Conservation (phyloP, 2,797 vertebrate genomes). For the Scolopax bukidnonensis region DNA sequence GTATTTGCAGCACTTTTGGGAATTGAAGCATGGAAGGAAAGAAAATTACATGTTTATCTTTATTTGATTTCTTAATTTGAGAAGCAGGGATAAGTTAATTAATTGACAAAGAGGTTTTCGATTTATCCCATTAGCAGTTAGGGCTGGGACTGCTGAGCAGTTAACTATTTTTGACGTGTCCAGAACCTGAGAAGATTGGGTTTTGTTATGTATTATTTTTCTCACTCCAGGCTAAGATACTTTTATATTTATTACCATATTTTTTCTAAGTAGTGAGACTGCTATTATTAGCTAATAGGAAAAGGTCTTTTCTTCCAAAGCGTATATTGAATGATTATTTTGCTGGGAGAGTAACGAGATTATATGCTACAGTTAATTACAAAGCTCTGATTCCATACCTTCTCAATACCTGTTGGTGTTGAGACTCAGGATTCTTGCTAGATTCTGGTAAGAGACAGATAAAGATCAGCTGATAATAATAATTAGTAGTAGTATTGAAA, state of each 20-base stretch:
- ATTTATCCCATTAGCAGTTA: conserved; percentile 46
- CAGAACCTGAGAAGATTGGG: not conserved
- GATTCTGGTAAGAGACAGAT: not conserved
- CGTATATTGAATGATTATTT: conserved; percentile 16
- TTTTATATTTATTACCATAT: not conserved
- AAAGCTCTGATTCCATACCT: not conserved
- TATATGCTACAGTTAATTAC: not conserved
- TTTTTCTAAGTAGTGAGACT: conserved; percentile 4
- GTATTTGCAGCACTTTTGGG: not conserved
- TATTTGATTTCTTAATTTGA: conserved; percentile 67
- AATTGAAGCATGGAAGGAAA: conserved; percentile 44
- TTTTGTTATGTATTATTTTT: not conserved
- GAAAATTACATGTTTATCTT: conserved; percentile 65
- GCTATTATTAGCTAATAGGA: not conserved
- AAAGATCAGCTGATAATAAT: not conserved
- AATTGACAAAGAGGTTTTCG: conserved; percentile 54
- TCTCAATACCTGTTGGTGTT: not conserved
- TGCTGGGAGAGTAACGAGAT: not conserved
- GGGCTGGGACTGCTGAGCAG: not conserved
- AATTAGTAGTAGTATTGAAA: not conserved
- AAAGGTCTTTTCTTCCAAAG: conserved; percentile 15
- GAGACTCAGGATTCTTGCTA: not conserved
- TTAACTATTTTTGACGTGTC: conserved; percentile 23
- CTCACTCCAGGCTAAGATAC: conserved; percentile 11
- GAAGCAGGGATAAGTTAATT: conserved; percentile 43